phyloP scores from a whole-genome alignment of 2,888 invertebrate genomes.

The Stenurella melanura region DNA sequence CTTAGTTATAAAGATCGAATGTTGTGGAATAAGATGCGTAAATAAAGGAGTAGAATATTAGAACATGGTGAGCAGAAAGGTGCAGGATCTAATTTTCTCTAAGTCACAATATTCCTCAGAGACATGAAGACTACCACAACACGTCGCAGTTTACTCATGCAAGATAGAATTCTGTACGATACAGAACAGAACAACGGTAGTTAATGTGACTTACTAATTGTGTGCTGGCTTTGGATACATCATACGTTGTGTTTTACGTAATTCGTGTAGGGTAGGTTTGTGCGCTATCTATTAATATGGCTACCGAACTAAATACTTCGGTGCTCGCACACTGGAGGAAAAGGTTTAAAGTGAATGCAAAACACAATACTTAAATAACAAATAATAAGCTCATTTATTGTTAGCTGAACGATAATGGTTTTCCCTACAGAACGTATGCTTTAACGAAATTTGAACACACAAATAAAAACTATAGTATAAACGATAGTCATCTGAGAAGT shows the following conservation, averaged over 20 bases:
- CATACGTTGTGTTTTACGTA: slow-evolving; percentile 48
- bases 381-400: neutral
- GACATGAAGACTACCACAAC: slow-evolving; percentile 64
- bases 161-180: slow-evolving; percentile 65
- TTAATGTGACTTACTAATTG: slow-evolving; percentile 64
- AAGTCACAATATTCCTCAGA: slow-evolving; percentile 65
- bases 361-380: neutral
- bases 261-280: slow-evolving; percentile 37
- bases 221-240: slow-evolving; percentile 61
- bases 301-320: neutral
- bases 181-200: slow-evolving; percentile 62
- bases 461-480: neutral
- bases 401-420: neutral
- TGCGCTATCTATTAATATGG: slow-evolving; percentile 17
- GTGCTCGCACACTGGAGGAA: neutral
- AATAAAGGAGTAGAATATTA: slow-evolving; percentile 61
- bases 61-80: slow-evolving; percentile 60
- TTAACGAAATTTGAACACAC: neutral
- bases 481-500: neutral
- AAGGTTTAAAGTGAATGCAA: neutral
- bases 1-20: slow-evolving; percentile 43
- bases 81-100: slow-evolving; percentile 67
- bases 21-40: slow-evolving; percentile 55
- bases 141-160: slow-evolving; percentile 67
- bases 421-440: neutral